Percentiles rank a stretch among this genome's conserved stretches.
Evolutionary conservation across 2,113 vertebrate genomes (phyloP).

Genomic region (Lanius ludovicianus): DNA sequence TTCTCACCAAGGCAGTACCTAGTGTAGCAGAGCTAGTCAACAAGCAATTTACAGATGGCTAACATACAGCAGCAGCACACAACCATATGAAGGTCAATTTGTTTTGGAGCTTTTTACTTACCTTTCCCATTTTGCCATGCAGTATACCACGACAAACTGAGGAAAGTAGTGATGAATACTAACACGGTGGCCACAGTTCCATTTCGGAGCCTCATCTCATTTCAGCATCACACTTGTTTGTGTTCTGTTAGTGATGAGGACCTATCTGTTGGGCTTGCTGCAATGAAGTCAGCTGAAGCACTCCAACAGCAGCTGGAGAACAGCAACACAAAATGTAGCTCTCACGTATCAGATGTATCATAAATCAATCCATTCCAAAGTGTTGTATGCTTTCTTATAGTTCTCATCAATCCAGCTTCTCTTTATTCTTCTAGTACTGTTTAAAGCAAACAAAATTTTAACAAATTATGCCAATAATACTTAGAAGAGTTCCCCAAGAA

Average conservation of each 20-base stretch:
- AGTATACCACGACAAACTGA: constrained; percentile 97
- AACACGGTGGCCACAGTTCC: constrained; percentile 97
- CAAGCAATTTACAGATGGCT: neutral
- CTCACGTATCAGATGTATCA: constrained; percentile 49
- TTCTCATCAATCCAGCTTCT: constrained; percentile 9
- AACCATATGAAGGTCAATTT: accelerated
- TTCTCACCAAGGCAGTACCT: neutral
- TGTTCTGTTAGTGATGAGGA: constrained; percentile 19
- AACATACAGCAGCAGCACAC: neutral
- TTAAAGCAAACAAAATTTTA: neutral
- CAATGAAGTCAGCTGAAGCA: constrained; percentile 32
- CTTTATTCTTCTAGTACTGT: constrained; percentile 40
- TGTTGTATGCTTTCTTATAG: neutral
- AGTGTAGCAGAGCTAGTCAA: neutral
- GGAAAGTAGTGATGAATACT: constrained; percentile 94
- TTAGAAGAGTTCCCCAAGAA: neutral
- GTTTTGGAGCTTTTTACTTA: constrained; percentile 61
- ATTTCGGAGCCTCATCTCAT: constrained; percentile 99
- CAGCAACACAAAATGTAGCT: neutral
- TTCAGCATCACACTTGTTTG: constrained; percentile 88
- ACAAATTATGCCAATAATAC: neutral
- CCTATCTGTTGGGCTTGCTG: neutral
- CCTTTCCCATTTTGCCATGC: constrained; percentile 99
- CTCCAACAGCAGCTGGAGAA: constrained; percentile 19
- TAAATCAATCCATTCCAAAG: constrained; percentile 5